Percentiles rank a stretch among this genome's conserved stretches.
Evolutionary conservation across 2,113 vertebrate genomes (phyloP).

Genomic region (Rhinopomastus cyanomelas): DNA sequence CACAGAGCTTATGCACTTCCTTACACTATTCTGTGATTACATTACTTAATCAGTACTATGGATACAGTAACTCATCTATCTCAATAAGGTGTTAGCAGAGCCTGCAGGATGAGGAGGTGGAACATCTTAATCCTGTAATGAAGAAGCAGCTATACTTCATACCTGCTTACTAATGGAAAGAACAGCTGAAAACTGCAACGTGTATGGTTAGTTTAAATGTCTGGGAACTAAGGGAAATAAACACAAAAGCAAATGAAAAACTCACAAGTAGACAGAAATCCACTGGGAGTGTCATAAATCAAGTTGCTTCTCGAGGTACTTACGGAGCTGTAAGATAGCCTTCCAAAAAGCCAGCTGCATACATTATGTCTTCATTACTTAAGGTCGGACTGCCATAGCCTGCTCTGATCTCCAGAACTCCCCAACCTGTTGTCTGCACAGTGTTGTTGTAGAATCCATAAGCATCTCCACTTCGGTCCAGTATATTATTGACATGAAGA

Average conservation of each 20-base stretch:
- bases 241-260: neutral
- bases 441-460: constrained; percentile 88
- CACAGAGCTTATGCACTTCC: neutral
- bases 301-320: constrained; percentile 62
- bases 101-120: neutral
- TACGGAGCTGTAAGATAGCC: constrained; percentile 89
- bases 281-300: neutral
- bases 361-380: constrained; percentile 83
- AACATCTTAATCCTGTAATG: neutral
- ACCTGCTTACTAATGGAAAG: neutral
- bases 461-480: constrained; percentile 82
- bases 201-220: neutral
- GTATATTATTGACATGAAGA: constrained; percentile 73
- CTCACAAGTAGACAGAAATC: neutral
- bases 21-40: neutral
- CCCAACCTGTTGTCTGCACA: constrained; percentile 83
- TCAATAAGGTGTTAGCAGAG: neutral
- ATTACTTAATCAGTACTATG: neutral
- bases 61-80: neutral
- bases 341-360: constrained; percentile 87
- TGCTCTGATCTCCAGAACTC: constrained; percentile 85
- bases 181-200: neutral
- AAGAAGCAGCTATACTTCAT: neutral
- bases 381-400: constrained; percentile 80
- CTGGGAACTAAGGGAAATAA: neutral